Conservation (phyloP, 92 coral and sea anemone species). For the Chrysogorgia sp. region DNA sequence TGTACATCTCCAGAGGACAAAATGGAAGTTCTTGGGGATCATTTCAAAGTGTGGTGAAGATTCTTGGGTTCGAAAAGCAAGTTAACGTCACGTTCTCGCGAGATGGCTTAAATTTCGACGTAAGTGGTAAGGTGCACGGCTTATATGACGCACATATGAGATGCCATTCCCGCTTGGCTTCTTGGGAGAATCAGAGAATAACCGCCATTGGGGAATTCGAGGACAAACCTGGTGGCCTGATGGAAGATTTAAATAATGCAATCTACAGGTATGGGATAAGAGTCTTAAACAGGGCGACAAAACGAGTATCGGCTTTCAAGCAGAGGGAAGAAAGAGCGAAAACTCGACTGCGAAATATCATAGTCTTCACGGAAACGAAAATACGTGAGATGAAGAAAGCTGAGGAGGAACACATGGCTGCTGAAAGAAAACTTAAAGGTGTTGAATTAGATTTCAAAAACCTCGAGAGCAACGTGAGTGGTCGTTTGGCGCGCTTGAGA, state of each 20-base stretch:
- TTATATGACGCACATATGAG: conserved; percentile 5
- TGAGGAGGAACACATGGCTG: neutral
- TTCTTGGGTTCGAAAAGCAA: conserved; percentile 3
- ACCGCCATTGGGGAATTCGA: conserved; percentile 3
- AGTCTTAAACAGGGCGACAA: conserved; percentile 6
- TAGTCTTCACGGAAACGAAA: neutral
- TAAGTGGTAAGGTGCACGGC: conserved; percentile 26
- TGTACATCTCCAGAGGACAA: conserved; percentile 1
- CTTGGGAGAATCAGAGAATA: conserved; percentile 15
- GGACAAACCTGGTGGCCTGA: neutral
- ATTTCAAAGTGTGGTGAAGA: conserved; percentile 11
- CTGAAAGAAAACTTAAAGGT: conserved; percentile 7
- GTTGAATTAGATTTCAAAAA: conserved; percentile 39
- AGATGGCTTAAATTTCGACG: conserved; percentile 14
- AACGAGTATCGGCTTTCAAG: neutral
- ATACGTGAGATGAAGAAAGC: conserved; percentile 5
- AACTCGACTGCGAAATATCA: conserved; percentile 1
- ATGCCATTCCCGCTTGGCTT: conserved; percentile 6
- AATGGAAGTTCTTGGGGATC: conserved; percentile 9
- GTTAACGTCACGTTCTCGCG: conserved; percentile 16
- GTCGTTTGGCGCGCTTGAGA: conserved; percentile 29
- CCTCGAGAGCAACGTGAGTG: conserved; percentile 13
- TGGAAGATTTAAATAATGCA: neutral
- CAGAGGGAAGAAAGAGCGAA: conserved; percentile 6
- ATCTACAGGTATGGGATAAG: neutral